Percentiles rank a stretch among this genome's conserved stretches.
Evolutionary conservation across 2,888 invertebrate genomes (phyloP).

Genomic region (Maniola hyperantus): DNA sequence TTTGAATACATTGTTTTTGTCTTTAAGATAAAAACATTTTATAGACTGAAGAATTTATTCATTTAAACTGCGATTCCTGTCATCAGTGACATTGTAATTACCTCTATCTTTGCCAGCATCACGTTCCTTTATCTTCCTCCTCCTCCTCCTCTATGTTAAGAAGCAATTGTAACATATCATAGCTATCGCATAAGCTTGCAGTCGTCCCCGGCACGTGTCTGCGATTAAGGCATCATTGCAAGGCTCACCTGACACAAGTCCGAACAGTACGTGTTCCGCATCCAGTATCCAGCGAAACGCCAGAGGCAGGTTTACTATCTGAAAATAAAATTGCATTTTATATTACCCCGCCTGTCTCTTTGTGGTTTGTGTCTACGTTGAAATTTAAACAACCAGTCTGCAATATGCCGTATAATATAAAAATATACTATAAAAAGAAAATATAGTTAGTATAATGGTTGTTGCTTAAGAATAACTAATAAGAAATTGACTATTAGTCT

Average conservation of each 20-base stretch:
- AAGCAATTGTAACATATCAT: not conserved
- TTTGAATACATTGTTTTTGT: no score
- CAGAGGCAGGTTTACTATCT: constrained; percentile 41
- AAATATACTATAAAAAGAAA: not conserved
- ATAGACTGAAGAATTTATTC: no score
- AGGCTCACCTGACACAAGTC: constrained; percentile 17
- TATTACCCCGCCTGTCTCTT: constrained; percentile 36
- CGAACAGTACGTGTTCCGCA: constrained; percentile 58
- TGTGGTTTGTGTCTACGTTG: constrained; percentile 11
- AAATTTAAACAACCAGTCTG: not conserved
- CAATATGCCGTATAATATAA: not conserved
- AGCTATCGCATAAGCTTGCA: not conserved
- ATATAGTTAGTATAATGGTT: no score
- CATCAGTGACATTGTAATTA: no score
- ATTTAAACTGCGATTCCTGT: no score
- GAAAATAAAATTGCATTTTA: constrained; percentile 51
- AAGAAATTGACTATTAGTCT: no score
- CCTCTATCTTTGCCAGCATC: no score
- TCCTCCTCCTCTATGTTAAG: not conserved
- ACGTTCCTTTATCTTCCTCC: not conserved
- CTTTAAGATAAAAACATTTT: no score
- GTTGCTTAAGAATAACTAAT: no score
- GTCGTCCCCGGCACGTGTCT: constrained; percentile 6
- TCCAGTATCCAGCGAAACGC: constrained; percentile 44
- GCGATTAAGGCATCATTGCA: constrained; percentile 11